Evolutionary conservation across 2,113 vertebrate genomes (phyloP).

Genomic region (Willisornis vidua): DNA sequence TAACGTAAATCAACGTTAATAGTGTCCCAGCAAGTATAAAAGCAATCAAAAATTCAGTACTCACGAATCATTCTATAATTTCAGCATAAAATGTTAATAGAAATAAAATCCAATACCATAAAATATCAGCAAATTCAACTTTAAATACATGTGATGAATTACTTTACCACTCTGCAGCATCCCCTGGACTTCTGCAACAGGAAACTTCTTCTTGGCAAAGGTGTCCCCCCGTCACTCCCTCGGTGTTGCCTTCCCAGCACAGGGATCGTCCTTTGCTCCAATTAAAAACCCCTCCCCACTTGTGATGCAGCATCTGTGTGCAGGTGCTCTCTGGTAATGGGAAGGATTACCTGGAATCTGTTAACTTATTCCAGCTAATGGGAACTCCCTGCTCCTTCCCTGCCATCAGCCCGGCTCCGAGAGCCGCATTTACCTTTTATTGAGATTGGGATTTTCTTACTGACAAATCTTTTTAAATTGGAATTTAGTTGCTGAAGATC

Average conservation of each 20-base stretch:
- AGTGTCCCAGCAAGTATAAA: conserved; percentile 87
- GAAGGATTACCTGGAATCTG: background rate
- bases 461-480: conserved; percentile 48
- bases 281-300: background rate
- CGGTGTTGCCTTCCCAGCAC: background rate
- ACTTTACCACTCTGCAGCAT: conserved; percentile 61
- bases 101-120: conserved; percentile 87
- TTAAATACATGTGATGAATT: conserved; percentile 83
- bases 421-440: conserved; percentile 12
- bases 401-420: background rate
- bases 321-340: background rate
- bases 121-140: conserved; percentile 87
- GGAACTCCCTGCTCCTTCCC: background rate
- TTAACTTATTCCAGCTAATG: background rate
- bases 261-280: background rate
- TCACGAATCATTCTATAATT: conserved; percentile 89
- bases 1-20: conserved; percentile 89
- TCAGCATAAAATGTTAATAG: conserved; percentile 90
- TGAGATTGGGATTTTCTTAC: conserved; percentile 23
- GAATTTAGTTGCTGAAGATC: conserved; percentile 40
- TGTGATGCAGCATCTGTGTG: background rate
- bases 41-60: conserved; percentile 90
- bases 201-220: conserved; percentile 31
- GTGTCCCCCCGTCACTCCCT: background rate
- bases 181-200: background rate